These are phyloP conservation scores for Perodicticus potto DNA, from an alignment of 2,797 vertebrate species.

Conservation along the genomic window DNA sequence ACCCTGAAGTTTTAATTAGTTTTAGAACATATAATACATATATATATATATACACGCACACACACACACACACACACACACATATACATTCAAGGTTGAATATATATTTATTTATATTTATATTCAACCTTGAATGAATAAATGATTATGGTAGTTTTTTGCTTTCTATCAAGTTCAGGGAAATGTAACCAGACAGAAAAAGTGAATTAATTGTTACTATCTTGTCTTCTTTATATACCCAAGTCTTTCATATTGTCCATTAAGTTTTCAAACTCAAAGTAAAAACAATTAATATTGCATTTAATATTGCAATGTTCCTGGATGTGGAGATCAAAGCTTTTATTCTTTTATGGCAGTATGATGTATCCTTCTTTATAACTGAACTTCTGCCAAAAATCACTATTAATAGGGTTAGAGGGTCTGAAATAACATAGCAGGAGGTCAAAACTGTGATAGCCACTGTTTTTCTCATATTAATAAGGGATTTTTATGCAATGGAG, in stretches of 20 bases:
- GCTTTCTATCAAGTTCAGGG: not conserved
- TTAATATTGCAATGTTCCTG: slow-evolving; percentile 1
- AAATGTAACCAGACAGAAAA: slow-evolving; percentile 32
- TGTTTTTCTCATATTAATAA: slow-evolving; percentile 41
- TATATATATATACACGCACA: not conserved
- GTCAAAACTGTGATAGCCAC: slow-evolving; percentile 43
- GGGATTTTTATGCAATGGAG: not conserved
- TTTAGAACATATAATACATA: slow-evolving; percentile 35
- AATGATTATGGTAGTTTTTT: slow-evolving; percentile 26
- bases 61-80: too few relatives aligned
- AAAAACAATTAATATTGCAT: not conserved
- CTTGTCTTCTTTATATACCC: slow-evolving; percentile 44
- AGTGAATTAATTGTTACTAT: not conserved
- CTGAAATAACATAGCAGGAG: not conserved
- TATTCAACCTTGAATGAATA: not conserved
- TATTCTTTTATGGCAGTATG: not conserved
- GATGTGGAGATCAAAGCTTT: slow-evolving; percentile 16
- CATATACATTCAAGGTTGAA: too few relatives aligned
- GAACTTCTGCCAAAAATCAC: slow-evolving; percentile 21
- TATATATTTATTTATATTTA: too few relatives aligned
- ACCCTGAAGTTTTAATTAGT: not conserved
- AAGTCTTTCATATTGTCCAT: not conserved
- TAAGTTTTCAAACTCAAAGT: slow-evolving; percentile 38
- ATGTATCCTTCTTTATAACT: slow-evolving; percentile 4
- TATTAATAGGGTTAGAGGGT: not conserved